Conservation (phyloP, 2,113 vertebrate genomes). For the Lepisosteus oculatus region DNA sequence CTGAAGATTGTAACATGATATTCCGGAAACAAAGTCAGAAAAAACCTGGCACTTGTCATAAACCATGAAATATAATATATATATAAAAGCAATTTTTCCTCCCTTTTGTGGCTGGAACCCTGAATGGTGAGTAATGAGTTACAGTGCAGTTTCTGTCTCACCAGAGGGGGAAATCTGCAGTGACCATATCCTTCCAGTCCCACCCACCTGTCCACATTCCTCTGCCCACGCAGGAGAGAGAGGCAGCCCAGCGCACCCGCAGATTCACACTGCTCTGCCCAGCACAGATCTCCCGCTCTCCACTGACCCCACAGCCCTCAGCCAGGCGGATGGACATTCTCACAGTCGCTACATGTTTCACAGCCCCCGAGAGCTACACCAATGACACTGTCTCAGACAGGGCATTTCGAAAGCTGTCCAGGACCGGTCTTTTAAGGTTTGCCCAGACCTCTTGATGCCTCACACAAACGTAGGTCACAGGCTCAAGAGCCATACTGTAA, state of each 20-base stretch:
- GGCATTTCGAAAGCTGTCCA: too few relatives aligned
- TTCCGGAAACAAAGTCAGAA: conserved; percentile 1
- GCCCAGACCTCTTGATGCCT: too few relatives aligned
- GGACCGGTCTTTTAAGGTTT: too few relatives aligned
- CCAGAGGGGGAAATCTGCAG: conserved; percentile 24
- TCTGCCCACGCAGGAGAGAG: conserved; percentile 15
- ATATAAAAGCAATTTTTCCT: conserved; percentile 1
- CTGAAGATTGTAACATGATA: not conserved
- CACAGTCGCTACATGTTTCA: too few relatives aligned
- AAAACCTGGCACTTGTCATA: conserved; percentile 9
- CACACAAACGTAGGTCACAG: too few relatives aligned
- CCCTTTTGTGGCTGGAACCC: conserved; percentile 3
- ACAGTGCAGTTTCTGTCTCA: conserved; percentile 15
- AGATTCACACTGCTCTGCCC: not conserved
- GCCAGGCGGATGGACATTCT: too few relatives aligned
- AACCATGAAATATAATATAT: not conserved
- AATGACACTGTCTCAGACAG: too few relatives aligned
- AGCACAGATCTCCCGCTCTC: too few relatives aligned
- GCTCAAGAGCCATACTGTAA: too few relatives aligned
- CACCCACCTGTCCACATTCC: conserved; percentile 27
- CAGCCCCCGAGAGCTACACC: too few relatives aligned
- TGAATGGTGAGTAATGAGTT: conserved; percentile 15
- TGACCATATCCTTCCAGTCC: conserved; percentile 10
- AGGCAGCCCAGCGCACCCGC: not conserved
- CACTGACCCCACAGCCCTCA: too few relatives aligned